Evolutionary conservation across 2,797 vertebrate species (phyloP), one percentile per base, ranked within the genome.

Genomic region (Poeciliopsis infans): DNA sequence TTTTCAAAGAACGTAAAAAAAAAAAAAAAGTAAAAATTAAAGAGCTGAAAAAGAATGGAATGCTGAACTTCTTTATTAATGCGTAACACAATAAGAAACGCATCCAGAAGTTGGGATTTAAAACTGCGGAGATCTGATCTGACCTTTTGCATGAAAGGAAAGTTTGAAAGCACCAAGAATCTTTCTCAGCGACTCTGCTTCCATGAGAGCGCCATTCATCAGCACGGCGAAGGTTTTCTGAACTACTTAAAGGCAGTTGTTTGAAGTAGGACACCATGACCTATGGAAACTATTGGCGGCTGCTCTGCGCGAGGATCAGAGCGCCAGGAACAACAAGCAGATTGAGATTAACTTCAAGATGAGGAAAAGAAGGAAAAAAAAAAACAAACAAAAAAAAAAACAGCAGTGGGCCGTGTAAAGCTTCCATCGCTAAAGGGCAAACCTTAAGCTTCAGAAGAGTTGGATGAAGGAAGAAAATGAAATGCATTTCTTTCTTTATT

Each of bases 311-410:
- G 72, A 51, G 84, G 89, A 91, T 92, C 87, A 90, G 79, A 90
- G 75, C 72, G 59, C 16, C 8, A 23, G 0, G 36, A 85, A 92
- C 91, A 92, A 92, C 72, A 71, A 84, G 73, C 72, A 81, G 86
- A 91, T 89, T 92, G 85, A 93, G 43, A 79, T 84, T 87, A 88
- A 91, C 91, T 86, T 87, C 78, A 83, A 71, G 86, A 91, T 7
- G 7, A 51, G 49, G 20, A 51, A 25, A 51, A 59, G 57, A 31
- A n/a, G 55, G 36, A 3, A 33, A 33, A 33, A 33, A 33, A 33
- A 12, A 55, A 8, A 53, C 1, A 83, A 7, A 2, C 18, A 49
- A 45, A 12, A n/a, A 2, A 86, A 91, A 85, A 83, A 75, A 49
- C 73, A 89, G 64, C 86, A 93, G 81, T 88, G 86, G 82, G 1